phyloP scores from a whole-genome alignment of 30 jellyfish, hydroid and myxozoan species.

The Cassiopea xamachana region DNA sequence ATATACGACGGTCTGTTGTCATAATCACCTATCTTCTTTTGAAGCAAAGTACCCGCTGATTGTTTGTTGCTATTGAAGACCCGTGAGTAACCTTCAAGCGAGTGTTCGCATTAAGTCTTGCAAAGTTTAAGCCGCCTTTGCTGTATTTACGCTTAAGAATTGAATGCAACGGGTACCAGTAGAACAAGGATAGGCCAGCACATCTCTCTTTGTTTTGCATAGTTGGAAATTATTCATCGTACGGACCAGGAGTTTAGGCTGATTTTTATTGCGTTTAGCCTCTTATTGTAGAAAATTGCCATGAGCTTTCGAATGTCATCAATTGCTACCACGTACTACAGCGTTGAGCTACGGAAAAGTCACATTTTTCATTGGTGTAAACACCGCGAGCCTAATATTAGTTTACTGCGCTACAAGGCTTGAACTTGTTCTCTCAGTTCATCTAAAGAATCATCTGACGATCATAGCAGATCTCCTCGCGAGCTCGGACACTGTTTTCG shows the following conservation, averaged over 20 bases:
- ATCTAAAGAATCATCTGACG: neutral
- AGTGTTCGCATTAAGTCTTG: neutral
- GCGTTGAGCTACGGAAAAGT: neutral
- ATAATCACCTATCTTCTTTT: neutral
- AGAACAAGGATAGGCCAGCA: neutral
- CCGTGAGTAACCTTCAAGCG: neutral
- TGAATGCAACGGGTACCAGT: neutral
- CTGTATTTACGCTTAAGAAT: neutral
- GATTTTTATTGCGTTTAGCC: neutral
- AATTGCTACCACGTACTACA: neutral
- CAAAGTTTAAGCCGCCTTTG: neutral
- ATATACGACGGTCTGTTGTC: neutral
- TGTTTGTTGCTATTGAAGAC: neutral
- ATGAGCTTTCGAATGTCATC: neutral
- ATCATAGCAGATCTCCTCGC: neutral
- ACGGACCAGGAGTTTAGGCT: neutral
- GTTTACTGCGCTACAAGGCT: neutral
- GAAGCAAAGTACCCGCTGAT: neutral
- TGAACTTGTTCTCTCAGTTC: neutral
- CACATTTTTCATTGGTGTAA: neutral
- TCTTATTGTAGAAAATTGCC: neutral
- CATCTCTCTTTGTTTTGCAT: neutral
- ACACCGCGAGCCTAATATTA: neutral
- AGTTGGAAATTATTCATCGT: neutral
- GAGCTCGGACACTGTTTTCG: neutral